Evolutionary conservation across 1,140 invertebrate species (phyloP).

Genomic region (Hydropsyche tenuis): DNA sequence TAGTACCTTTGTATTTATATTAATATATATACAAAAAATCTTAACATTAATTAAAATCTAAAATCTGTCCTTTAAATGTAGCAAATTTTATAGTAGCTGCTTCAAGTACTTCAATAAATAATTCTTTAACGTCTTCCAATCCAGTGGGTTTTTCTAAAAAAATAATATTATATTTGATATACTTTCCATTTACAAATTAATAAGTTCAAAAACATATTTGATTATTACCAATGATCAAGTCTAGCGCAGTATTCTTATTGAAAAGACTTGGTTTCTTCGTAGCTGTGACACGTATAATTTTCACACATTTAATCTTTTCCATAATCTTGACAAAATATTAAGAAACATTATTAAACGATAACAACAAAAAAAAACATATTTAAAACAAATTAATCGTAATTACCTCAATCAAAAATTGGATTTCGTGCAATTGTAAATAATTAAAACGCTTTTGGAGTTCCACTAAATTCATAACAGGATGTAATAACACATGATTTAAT

Average conservation of each 20-base stretch:
- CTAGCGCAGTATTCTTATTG: not conserved
- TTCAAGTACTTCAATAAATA: constrained; percentile 50
- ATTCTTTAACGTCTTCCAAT: constrained; percentile 57
- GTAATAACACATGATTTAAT: constrained; percentile 65
- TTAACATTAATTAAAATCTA: not conserved
- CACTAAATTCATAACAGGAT: constrained; percentile 63
- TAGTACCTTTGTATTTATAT: too few species aligned
- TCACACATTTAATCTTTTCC: constrained; percentile 56
- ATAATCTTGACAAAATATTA: constrained; percentile 58
- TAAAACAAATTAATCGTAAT: constrained; percentile 1
- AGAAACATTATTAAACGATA: constrained; percentile 22
- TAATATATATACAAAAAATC: too few species aligned
- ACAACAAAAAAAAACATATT: not conserved
- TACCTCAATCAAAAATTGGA: constrained; percentile 44
- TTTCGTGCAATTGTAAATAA: constrained; percentile 52
- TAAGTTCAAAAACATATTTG: not conserved
- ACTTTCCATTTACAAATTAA: constrained; percentile 5
- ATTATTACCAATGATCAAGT: constrained; percentile 29
- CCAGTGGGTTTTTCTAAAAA: constrained; percentile 54
- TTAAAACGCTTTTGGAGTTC: constrained; percentile 63
- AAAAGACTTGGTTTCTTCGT: constrained; percentile 43
- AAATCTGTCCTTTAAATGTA: constrained; percentile 32
- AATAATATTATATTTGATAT: not conserved
- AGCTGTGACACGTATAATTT: constrained; percentile 52
- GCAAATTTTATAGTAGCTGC: constrained; percentile 38